Evolutionary conservation across 2,888 invertebrate genomes (phyloP), one percentile per base, ranked within the genome.

Genomic region (Cremastinae sp.): DNA sequence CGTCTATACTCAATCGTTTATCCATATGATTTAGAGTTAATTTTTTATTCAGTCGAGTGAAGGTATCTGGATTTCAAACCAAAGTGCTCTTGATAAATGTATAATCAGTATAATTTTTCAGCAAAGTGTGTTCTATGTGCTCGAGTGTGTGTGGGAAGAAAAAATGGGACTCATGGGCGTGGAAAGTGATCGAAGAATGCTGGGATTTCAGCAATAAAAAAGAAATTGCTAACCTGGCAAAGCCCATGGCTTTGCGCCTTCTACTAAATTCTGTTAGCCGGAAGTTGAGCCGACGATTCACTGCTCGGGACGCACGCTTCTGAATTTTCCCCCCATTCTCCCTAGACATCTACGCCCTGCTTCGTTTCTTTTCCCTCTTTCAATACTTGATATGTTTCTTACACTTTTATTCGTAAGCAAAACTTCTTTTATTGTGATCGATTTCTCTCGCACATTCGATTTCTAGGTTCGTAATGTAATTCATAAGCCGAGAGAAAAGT

Each of bases 221-320:
- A 64, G 18, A 64, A 54, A 64, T 28, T 43, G 58, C 38, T 45
- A 59, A 7, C 56, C 62, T 14, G 14, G 70, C 53, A 58, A 16
- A 38, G 34, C 71, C 47, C 41, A 18, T 54, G 53, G 73, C 62
- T 72, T 72, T 76, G 53, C 62, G 58, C 51, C 43, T 68, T 58
- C 53, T 72, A 72, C 68, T 76, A 76, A 76, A 76, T 72, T 76
- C 75, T 69, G 68, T 72, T 76, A 68, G 75, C 49, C 66, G 56
- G 51, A 51, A 38, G 47, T 47, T 51, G 58, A 68, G 28, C 75
- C 61, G 68, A 58, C 43, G 56, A 36, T 38, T 49, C 10, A 45
- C 56, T 36, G 61, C 66, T 51, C 38, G 41, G n/a, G 64, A 76
- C 41, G 56, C 22, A n/a, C 45, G 9, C 49, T 54, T 65, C 58